Percentiles rank a stretch among this genome's conserved stretches.
Conservation (phyloP, 2,797 vertebrate species). For the Sebastes minor region DNA sequence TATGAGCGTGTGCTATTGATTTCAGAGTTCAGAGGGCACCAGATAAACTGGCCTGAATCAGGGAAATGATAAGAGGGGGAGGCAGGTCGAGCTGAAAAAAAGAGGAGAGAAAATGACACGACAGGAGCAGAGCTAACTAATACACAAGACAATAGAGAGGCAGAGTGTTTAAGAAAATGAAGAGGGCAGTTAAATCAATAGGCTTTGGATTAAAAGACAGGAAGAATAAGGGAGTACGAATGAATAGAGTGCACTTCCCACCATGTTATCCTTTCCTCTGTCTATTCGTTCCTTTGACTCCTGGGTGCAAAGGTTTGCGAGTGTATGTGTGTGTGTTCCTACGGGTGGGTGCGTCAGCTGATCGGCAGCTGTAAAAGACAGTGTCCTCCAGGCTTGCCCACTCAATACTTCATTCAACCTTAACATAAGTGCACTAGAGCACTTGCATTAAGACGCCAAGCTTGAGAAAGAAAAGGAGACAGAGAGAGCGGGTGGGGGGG, state of each 20-base stretch:
- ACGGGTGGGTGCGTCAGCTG: constrained; percentile 55
- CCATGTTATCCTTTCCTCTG: constrained; percentile 43
- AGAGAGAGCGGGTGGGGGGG: constrained; percentile 18
- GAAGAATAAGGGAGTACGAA: constrained; percentile 41
- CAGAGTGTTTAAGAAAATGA: constrained; percentile 61
- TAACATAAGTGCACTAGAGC: constrained; percentile 72
- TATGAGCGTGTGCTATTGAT: constrained; percentile 45
- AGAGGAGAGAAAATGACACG: constrained; percentile 38
- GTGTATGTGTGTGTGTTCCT: neutral
- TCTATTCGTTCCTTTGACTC: constrained; percentile 48
- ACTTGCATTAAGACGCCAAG: constrained; percentile 69
- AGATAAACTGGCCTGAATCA: constrained; percentile 47
- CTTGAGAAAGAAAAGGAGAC: constrained; percentile 45
- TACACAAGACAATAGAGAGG: constrained; percentile 50
- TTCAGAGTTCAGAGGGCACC: constrained; percentile 53
- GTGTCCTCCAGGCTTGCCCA: constrained; percentile 73
- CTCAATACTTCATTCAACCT: constrained; percentile 79
- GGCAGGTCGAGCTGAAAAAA: constrained; percentile 37
- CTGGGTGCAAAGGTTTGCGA: constrained; percentile 42
- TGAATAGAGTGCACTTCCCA: constrained; percentile 43
- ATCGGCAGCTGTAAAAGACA: constrained; percentile 73
- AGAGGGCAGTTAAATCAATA: constrained; percentile 71
- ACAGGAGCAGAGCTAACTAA: constrained; percentile 45
- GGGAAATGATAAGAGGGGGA: constrained; percentile 33
- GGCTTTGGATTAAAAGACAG: constrained; percentile 59